Base-by-base conservation (phyloP, 2,888 invertebrate species). In the Machimus atricapillus region DNA sequence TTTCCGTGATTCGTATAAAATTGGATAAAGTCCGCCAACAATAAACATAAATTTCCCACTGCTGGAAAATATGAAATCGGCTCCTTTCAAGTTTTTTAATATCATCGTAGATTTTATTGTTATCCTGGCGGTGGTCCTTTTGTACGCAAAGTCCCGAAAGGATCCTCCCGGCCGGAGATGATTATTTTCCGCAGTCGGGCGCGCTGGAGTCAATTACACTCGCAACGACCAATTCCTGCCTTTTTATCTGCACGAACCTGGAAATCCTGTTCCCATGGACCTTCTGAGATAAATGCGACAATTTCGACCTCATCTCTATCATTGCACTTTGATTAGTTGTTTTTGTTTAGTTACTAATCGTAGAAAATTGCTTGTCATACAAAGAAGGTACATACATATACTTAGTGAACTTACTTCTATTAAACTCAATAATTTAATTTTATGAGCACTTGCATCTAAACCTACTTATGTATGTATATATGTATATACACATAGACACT, bases 111-210 rank as follows among this genome's bases (percentile, higher is more conserved):
- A 85, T 87, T 88, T 88, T 88, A 86, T 88, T 85, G 79, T 85
- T 87, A 88, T 78, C 86, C 88, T 88, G 81, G 74, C 81, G 88
- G 87, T 88, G 76, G 88, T 79, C 85, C 88, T 85, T 78, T 88
- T 81, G 78, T 87, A 74, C 34, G 66, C 40, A 27, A 40, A 37
- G 37, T 85, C 23, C 40, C 40, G 31, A 82, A 78, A 58, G 52
- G 58, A 58, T 56, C 52, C 46, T 43, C 76, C 16, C 6, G 37
- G 19, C 19, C n/a, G 78, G 27, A 78, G 78, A 40, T 78, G 78
- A 78, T 78, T 78, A 27, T 78, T 78, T 78, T 78, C 43, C 40
- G 43, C 34, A 19, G 27, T 23, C 46, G 23, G 31, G 52, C 14
- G 31, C 78, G 82, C 19, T 34, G 82, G 27, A 58, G 58, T 82